A percentile compares a stretch with the other conserved stretches of the same genome.
These are phyloP conservation scores for Odontophorus gujanensis DNA, from an alignment of 2,113 vertebrate genomes.

Conservation along the genomic window DNA sequence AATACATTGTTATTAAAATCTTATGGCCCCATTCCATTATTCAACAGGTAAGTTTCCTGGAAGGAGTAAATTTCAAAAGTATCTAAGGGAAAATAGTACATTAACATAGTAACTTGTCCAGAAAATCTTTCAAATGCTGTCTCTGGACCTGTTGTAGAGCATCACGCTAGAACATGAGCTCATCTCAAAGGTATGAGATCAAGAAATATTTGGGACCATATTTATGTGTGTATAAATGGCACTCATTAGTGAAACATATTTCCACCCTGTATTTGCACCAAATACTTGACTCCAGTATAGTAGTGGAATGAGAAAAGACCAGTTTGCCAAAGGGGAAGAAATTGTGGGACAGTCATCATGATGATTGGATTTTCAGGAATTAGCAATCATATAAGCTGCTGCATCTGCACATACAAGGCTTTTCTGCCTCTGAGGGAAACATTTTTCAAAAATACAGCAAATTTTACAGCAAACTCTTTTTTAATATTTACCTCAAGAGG, in stretches of 20 bases:
- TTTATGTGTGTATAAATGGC: not conserved
- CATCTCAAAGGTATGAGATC: not conserved
- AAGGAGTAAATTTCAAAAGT: not conserved
- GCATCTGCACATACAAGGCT: not conserved
- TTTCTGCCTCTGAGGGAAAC: not conserved
- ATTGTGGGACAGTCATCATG: not conserved
- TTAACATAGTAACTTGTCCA: not conserved
- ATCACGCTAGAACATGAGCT: not conserved
- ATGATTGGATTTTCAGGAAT: not conserved
- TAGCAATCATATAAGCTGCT: not conserved
- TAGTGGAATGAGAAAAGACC: not conserved
- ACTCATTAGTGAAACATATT: not conserved
- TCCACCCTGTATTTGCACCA: not conserved
- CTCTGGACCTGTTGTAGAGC: not conserved
- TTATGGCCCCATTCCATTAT: not conserved
- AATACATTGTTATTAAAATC: not conserved
- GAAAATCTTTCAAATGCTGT: not conserved
- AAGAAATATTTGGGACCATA: not conserved
- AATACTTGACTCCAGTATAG: not conserved
- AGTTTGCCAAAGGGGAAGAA: not conserved
- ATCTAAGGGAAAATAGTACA: not conserved
- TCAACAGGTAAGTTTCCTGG: not conserved
- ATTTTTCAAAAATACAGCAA: not conserved
- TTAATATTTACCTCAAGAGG: conserved; percentile 28
- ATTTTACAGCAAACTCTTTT: conserved; percentile 5